A percentile compares a stretch with the other conserved stretches of the same genome.
Conservation (phyloP, 2,113 vertebrate genomes). For the Heloderma charlesbogerti region DNA sequence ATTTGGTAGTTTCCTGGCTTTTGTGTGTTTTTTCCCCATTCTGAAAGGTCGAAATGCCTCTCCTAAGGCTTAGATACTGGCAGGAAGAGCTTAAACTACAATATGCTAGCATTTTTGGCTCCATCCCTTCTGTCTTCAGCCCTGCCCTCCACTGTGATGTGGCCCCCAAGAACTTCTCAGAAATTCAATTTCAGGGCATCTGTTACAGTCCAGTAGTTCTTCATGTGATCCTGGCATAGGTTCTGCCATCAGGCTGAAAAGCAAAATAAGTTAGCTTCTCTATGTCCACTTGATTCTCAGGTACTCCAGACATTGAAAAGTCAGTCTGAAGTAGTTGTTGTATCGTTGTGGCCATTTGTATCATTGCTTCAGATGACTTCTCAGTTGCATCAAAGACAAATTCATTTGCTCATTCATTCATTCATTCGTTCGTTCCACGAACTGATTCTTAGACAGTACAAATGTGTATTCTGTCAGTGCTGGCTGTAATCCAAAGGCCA, state of each 20-base stretch:
- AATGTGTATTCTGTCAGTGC: slow-evolving; percentile 59
- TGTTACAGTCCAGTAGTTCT: not conserved
- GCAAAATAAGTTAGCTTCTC: not conserved
- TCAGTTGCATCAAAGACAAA: not conserved
- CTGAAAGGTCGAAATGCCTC: no score
- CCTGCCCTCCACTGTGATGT: no score
- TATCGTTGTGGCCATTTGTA: slow-evolving; percentile 26
- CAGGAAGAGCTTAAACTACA: no score
- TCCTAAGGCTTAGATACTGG: no score
- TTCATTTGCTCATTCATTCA: not conserved
- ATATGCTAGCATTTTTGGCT: no score
- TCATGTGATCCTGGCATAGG: not conserved
- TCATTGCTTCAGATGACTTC: slow-evolving; percentile 15
- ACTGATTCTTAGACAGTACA: slow-evolving; percentile 38
- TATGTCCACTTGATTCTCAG: slow-evolving; percentile 8
- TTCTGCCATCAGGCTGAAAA: not conserved
- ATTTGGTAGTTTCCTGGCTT: no score
- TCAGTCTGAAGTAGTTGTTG: not conserved
- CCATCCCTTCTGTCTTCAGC: no score
- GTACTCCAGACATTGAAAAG: not conserved
- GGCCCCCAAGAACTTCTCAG: no score
- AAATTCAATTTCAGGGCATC: not conserved
- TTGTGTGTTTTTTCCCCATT: no score
- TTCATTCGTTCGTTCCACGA: not conserved
- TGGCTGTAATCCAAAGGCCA: slow-evolving; percentile 60